Evolutionary conservation across 2,888 invertebrate genomes (phyloP).

Genomic region (Chouioia cunea): DNA sequence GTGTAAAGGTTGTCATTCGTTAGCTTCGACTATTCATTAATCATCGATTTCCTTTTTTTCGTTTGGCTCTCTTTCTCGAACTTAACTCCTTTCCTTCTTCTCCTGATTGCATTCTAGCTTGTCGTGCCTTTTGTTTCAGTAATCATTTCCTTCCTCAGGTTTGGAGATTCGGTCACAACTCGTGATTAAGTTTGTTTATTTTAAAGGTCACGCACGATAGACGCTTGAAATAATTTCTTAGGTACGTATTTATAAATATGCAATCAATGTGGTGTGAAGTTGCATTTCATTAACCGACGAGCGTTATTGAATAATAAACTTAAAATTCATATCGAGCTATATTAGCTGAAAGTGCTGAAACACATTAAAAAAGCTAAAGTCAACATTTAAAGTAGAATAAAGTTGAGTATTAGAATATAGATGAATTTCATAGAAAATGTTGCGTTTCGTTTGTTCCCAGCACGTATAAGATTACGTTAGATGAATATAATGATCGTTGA

Average conservation of each 20-base stretch:
- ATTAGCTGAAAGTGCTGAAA: too few species aligned
- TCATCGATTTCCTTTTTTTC: constrained; percentile 45
- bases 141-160: constrained; percentile 42
- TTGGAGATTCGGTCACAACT: constrained; percentile 41
- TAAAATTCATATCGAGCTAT: too few species aligned
- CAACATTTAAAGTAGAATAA: too few species aligned
- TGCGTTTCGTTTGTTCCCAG: constrained; percentile 22
- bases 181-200: background rate
- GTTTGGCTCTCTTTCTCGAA: background rate
- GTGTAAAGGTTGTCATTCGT: constrained; percentile 44
- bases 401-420: too few species aligned
- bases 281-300: too few species aligned
- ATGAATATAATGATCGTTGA: background rate
- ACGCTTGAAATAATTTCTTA: too few species aligned
- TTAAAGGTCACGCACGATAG: too few species aligned
- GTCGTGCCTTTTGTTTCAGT: constrained; percentile 43
- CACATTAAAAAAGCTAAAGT: too few species aligned
- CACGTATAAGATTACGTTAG: constrained; percentile 25
- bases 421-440: too few species aligned
- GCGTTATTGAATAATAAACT: too few species aligned
- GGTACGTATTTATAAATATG: too few species aligned
- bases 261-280: too few species aligned
- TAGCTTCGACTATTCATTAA: constrained; percentile 47
- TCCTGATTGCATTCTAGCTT: constrained; percentile 24
- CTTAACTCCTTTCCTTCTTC: constrained; percentile 6